phyloP scores from a whole-genome alignment of 2,888 invertebrate genomes.

The Tiliacea aurago region DNA sequence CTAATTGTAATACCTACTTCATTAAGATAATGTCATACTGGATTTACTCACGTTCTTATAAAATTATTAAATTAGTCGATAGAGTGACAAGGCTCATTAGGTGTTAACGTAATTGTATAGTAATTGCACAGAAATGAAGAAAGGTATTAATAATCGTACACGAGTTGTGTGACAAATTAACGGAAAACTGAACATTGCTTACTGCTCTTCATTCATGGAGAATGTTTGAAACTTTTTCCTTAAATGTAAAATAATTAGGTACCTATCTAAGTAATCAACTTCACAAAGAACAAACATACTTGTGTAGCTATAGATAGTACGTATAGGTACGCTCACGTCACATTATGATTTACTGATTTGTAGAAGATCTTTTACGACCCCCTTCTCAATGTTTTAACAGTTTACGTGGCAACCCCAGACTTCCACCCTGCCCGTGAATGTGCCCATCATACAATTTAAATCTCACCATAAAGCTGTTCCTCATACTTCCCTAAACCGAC shows the following conservation, averaged over 20 bases:
- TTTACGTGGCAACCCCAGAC: background rate
- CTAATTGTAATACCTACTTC: background rate
- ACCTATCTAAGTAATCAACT: background rate
- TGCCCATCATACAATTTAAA: slow-evolving; percentile 67
- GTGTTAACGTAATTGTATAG: background rate
- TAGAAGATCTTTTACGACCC: slow-evolving; percentile 1
- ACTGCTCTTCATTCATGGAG: background rate
- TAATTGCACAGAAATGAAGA: background rate
- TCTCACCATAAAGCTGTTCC: slow-evolving; percentile 68
- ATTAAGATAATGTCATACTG: background rate
- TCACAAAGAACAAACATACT: background rate
- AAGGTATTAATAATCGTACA: too few relatives aligned
- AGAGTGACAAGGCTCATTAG: background rate
- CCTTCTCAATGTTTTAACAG: slow-evolving; percentile 32
- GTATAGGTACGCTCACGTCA: background rate
- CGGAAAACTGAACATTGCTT: background rate
- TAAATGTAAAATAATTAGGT: background rate
- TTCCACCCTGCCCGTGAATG: slow-evolving; percentile 45
- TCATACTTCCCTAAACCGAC: slow-evolving; percentile 67
- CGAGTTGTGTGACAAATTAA: background rate
- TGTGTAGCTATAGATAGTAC: too few relatives aligned
- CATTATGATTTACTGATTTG: slow-evolving; percentile 8
- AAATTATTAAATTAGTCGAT: background rate
- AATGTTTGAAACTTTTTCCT: background rate
- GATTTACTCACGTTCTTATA: background rate